Conservation (phyloP, 2,888 invertebrate genomes). For the Drosophila lacicola region DNA sequence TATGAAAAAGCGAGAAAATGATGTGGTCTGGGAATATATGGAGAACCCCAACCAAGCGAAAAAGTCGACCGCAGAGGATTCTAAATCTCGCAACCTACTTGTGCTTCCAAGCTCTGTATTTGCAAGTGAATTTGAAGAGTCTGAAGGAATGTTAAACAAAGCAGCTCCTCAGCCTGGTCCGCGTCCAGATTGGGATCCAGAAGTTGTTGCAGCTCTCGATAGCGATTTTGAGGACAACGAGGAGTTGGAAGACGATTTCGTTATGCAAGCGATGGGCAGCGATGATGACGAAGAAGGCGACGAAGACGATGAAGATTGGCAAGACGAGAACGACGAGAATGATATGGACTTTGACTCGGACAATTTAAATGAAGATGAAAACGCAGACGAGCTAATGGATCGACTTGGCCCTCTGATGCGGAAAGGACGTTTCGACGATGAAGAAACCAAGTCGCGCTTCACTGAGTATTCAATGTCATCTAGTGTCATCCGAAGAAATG, state of each 20-base stretch:
- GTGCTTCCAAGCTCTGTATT: conserved; percentile 94
- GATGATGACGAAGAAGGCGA: conserved; percentile 66
- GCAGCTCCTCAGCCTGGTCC: conserved; percentile 85
- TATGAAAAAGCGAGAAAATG: conserved; percentile 86
- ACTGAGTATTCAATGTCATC: conserved; percentile 97
- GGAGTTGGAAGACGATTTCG: conserved; percentile 97
- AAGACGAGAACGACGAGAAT: conserved; percentile 63
- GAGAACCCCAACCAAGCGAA: conserved; percentile 83
- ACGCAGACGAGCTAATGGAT: conserved; percentile 85
- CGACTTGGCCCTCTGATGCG: conserved; percentile 85
- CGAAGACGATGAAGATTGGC: conserved; percentile 68
- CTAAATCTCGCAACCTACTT: conserved; percentile 81
- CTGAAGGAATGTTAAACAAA: conserved; percentile 88
- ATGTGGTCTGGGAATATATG: conserved; percentile 84
- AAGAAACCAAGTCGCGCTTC: conserved; percentile 94
- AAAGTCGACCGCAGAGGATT: conserved; percentile 55
- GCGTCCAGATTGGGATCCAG: conserved; percentile 93
- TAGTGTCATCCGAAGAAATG: conserved; percentile 93
- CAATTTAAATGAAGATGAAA: conserved; percentile 83
- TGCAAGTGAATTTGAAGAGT: conserved; percentile 93
- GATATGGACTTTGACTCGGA: conserved; percentile 77
- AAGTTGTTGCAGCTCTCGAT: conserved; percentile 96
- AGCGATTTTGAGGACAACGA: conserved; percentile 95
- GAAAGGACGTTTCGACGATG: conserved; percentile 85
- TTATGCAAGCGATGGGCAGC: conserved; percentile 88